phyloP scores from a whole-genome alignment of 2,888 invertebrate species.

The Callimorpha dominula region DNA sequence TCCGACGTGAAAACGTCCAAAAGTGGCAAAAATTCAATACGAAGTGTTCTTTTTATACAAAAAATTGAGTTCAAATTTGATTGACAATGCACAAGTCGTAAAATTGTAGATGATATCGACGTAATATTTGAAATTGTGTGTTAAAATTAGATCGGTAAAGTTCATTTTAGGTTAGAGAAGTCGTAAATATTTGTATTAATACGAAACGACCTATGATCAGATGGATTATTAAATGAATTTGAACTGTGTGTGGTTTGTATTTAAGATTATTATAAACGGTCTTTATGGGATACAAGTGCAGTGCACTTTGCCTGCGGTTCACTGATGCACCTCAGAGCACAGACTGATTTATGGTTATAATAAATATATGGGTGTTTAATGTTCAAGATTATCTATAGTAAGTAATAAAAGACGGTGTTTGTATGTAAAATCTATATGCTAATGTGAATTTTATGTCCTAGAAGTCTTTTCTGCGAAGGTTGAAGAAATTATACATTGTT shows the following conservation, averaged over 20 bases:
- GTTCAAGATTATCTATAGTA: constrained; percentile 79
- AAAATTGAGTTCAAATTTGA: constrained; percentile 46
- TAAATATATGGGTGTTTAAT: constrained; percentile 85
- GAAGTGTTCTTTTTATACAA: constrained; percentile 39
- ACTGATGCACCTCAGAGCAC: constrained; percentile 78
- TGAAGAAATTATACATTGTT: constrained; percentile 26
- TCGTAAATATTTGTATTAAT: constrained; percentile 39
- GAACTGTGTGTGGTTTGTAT: background rate
- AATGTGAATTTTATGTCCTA: constrained; percentile 51
- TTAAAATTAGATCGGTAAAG: constrained; percentile 64
- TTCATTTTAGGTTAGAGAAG: constrained; percentile 63
- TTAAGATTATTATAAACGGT: constrained; percentile 46
- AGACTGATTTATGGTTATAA: constrained; percentile 84
- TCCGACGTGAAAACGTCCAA: constrained; percentile 55
- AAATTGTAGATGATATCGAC: constrained; percentile 60
- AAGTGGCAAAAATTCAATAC: background rate
- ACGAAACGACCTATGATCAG: constrained; percentile 49
- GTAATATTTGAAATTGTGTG: constrained; percentile 62
- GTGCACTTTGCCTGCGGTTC: constrained; percentile 75
- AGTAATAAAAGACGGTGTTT: constrained; percentile 59
- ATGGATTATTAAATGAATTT: constrained; percentile 25
- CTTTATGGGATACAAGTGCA: constrained; percentile 68
- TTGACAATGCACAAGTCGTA: constrained; percentile 51
- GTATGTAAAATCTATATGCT: constrained; percentile 55
- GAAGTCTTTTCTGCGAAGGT: constrained; percentile 36